Evolutionary conservation across 1,140 invertebrate species (phyloP).

Genomic region (Pristionchus pacificus): DNA sequence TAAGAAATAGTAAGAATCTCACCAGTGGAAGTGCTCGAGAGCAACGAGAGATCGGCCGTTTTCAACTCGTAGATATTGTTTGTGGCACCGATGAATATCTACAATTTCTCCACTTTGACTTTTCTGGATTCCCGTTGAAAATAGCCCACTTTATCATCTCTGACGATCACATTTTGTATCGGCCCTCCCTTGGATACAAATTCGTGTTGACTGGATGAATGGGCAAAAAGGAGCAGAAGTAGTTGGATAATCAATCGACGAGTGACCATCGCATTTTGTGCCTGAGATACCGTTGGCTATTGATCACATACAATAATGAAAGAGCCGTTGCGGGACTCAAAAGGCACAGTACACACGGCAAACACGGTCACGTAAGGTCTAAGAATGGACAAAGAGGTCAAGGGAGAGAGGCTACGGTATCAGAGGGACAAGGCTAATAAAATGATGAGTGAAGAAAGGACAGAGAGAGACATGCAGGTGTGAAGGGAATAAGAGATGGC

Average conservation of each 20-base stretch:
- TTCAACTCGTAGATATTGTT: constrained; percentile 88
- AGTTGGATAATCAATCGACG: neutral
- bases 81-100: constrained; percentile 85
- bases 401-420: no score
- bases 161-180: neutral
- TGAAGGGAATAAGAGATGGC: no score
- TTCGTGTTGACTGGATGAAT: neutral
- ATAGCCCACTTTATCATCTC: neutral
- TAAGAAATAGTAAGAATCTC: neutral
- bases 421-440: no score
- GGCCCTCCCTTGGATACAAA: neutral
- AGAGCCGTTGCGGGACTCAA: no score
- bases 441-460: no score
- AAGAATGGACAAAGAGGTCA: no score
- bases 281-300: no score
- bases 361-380: no score
- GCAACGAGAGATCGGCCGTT: constrained; percentile 71
- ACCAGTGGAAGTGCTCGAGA: constrained; percentile 74
- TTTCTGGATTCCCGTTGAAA: constrained; percentile 11
- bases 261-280: neutral
- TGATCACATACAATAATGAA: no score
- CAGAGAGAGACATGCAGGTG: no score
- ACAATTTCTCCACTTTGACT: constrained; percentile 42
- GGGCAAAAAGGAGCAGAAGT: neutral
- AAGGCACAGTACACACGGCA: no score